phyloP scores from a whole-genome alignment of 2,113 vertebrate genomes.

The Dicrurus megarhynchus region DNA sequence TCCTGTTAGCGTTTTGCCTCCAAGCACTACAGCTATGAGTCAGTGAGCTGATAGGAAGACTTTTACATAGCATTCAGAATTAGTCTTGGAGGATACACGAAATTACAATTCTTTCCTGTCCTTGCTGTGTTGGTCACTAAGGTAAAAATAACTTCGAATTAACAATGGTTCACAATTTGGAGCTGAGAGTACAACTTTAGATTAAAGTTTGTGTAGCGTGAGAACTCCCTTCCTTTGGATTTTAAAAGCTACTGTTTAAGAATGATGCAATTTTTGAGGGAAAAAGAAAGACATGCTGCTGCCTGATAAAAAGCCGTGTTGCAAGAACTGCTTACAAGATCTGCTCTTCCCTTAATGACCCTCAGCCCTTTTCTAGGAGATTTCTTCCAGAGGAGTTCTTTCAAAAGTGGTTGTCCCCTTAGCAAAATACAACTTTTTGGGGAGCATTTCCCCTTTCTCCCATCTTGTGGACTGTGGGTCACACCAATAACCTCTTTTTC shows the following conservation, averaged over 20 bases:
- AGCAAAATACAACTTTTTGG: accelerated
- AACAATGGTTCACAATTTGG: not conserved
- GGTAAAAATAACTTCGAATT: conserved; percentile 32
- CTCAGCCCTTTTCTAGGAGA: not conserved
- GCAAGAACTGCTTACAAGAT: not conserved
- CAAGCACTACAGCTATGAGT: not conserved
- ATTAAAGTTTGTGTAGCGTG: not conserved
- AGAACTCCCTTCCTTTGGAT: not conserved
- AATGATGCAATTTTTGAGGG: not conserved
- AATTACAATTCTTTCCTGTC: conserved; percentile 17
- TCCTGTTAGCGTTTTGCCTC: not conserved
- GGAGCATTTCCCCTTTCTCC: not conserved
- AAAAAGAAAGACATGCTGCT: not conserved
- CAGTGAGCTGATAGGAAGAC: not conserved
- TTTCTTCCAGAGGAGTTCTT: not conserved
- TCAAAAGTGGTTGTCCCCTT: not conserved
- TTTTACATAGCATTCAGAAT: not conserved
- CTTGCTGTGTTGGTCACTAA: not conserved
- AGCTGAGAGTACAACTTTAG: not conserved
- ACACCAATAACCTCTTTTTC: not conserved
- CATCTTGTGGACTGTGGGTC: not conserved
- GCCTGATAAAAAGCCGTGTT: not conserved
- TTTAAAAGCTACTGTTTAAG: not conserved
- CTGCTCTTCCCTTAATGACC: not conserved
- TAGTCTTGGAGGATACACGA: not conserved